Conservation (phyloP, 2,797 vertebrate species). For the Manis pentadactyla region DNA sequence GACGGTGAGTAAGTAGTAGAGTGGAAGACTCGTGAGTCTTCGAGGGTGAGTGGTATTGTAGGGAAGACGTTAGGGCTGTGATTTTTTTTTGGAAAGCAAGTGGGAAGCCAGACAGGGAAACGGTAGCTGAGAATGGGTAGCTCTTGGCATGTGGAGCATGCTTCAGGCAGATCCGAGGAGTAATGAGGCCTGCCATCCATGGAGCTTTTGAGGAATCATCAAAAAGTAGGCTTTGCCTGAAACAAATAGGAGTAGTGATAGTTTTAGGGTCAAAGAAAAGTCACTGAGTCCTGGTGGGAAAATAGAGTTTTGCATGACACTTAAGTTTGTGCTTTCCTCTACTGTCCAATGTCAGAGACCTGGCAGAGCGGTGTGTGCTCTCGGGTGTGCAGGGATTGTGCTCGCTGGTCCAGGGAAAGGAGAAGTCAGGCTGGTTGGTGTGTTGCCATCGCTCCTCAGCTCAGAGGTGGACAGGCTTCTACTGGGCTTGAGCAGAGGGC, state of each 20-base stretch:
- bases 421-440: not conserved
- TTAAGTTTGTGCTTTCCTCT: not conserved
- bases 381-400: not conserved
- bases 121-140: not conserved
- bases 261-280: slow-evolving; percentile 14
- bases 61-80: not conserved
- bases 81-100: not conserved
- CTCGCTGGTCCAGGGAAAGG: not conserved
- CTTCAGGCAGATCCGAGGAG: not conserved
- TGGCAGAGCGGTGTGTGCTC: not conserved
- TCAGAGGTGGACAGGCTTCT: not conserved
- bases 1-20: not conserved
- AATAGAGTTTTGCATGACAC: not conserved
- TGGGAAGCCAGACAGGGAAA: not conserved
- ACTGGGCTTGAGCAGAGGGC: not conserved
- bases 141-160: not conserved
- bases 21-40: not conserved
- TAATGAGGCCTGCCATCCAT: not conserved
- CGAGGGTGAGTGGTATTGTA: not conserved
- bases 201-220: slow-evolving; percentile 17
- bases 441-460: not conserved
- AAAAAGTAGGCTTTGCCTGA: not conserved
- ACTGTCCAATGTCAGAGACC: not conserved
- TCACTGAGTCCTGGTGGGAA: not conserved
- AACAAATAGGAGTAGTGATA: not conserved